phyloP scores from a whole-genome alignment of 2,888 invertebrate species.

The Cantharis rustica region DNA sequence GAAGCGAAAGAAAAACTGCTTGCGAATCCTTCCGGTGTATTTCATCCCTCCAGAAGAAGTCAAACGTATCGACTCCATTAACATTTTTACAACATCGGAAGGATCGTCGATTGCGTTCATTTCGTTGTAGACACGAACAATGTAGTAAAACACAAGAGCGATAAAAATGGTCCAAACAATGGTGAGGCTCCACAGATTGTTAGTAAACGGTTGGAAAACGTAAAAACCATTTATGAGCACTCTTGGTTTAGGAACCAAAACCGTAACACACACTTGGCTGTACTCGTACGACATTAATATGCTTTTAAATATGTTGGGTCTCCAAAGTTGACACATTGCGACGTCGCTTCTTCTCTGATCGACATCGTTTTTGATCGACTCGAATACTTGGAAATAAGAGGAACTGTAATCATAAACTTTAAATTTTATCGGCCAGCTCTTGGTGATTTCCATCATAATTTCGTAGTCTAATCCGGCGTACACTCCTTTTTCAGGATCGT shows the following conservation, averaged over 20 bases:
- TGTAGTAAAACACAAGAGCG: neutral
- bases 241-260: neutral
- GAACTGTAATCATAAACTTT: neutral
- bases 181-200: neutral
- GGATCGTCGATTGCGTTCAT: neutral
- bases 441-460: neutral
- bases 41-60: neutral
- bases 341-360: neutral
- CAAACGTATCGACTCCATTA: neutral
- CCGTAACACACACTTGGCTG: neutral
- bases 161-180: neutral
- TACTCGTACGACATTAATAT: neutral
- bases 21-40: neutral
- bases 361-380: neutral
- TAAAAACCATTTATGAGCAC: neutral
- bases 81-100: neutral
- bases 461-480: neutral
- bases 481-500: neutral
- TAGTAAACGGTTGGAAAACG: neutral
- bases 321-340: neutral
- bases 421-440: neutral
- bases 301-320: neutral
- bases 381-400: neutral
- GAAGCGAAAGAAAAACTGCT: neutral
- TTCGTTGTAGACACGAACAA: neutral